Conservation (phyloP, 2,888 invertebrate species). For the Lordiphosa andalusiaca region DNA sequence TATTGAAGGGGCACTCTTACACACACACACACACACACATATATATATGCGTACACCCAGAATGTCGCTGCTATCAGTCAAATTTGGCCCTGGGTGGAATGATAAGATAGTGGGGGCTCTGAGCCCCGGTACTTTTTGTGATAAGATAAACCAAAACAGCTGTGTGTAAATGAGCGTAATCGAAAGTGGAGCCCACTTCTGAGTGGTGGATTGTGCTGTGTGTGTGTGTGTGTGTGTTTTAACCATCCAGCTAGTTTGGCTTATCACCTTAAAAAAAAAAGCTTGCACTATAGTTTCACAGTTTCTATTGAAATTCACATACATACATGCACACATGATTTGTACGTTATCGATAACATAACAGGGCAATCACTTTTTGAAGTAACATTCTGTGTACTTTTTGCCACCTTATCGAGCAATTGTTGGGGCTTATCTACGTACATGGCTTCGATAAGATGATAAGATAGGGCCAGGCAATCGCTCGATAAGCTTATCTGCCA, state of each 20-base stretch:
- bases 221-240: constrained; percentile 1
- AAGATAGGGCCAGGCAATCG: constrained; percentile 35
- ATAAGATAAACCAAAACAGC: constrained; percentile 67
- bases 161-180: constrained; percentile 60
- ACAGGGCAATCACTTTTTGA: constrained; percentile 18
- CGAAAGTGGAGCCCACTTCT: constrained; percentile 44
- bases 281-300: constrained; percentile 7
- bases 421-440: constrained; percentile 30
- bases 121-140: constrained; percentile 17
- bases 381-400: constrained; percentile 24
- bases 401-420: constrained; percentile 38
- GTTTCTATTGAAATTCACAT: constrained; percentile 4
- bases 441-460: constrained; percentile 35
- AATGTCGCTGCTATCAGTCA: constrained; percentile 53
- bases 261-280: constrained; percentile 9
- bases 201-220: neutral
- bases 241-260: neutral
- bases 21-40: too few species aligned
- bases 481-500: constrained; percentile 24
- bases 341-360: neutral
- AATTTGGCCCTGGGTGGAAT: constrained; percentile 46
- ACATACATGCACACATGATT: neutral
- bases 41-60: neutral
- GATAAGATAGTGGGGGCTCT: constrained; percentile 47
- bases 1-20: constrained; percentile 13